Percentiles rank a stretch among this genome's conserved stretches.
These are phyloP conservation scores for Blastobasis adustella DNA, from an alignment of 2,888 invertebrate species.

Conservation along the genomic window DNA sequence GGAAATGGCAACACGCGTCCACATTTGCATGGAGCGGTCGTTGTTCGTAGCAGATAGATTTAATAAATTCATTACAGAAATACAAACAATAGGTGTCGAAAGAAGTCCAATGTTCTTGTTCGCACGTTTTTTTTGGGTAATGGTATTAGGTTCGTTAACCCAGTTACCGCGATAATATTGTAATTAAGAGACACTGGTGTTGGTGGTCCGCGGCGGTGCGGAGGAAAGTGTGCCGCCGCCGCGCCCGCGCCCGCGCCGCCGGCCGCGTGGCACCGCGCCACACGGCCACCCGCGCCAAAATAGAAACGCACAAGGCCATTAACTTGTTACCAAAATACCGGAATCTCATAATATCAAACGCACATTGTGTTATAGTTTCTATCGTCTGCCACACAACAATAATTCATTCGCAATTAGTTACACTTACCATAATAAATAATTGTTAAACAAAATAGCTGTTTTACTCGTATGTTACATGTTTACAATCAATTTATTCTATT, in stretches of 20 bases:
- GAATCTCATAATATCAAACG: background rate
- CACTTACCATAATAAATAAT: no score
- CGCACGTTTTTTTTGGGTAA: conserved; percentile 52
- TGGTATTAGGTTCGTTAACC: conserved; percentile 68
- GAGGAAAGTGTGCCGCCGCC: conserved; percentile 54
- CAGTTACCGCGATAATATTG: conserved; percentile 59
- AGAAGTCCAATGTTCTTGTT: conserved; percentile 45
- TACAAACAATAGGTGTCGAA: conserved; percentile 48
- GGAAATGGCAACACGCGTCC: conserved; percentile 56
- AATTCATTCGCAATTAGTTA: no score
- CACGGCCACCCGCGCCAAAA: conserved; percentile 31
- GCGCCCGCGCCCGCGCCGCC: conserved; percentile 21
- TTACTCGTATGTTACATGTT: no score
- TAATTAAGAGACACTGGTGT: conserved; percentile 44
- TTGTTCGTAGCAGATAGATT: conserved; percentile 27
- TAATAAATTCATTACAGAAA: conserved; percentile 28
- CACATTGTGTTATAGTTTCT: no score
- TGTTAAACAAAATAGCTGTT: no score
- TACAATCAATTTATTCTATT: no score
- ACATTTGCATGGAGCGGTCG: conserved; percentile 42
- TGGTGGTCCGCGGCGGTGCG: conserved; percentile 20
- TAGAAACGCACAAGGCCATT: conserved; percentile 62
- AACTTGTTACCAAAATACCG: conserved; percentile 28
- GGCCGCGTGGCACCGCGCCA: conserved; percentile 58
- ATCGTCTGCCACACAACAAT: no score